These are phyloP conservation scores for Gulo gulo DNA, from an alignment of 2,113 vertebrate species.

Conservation along the genomic window DNA sequence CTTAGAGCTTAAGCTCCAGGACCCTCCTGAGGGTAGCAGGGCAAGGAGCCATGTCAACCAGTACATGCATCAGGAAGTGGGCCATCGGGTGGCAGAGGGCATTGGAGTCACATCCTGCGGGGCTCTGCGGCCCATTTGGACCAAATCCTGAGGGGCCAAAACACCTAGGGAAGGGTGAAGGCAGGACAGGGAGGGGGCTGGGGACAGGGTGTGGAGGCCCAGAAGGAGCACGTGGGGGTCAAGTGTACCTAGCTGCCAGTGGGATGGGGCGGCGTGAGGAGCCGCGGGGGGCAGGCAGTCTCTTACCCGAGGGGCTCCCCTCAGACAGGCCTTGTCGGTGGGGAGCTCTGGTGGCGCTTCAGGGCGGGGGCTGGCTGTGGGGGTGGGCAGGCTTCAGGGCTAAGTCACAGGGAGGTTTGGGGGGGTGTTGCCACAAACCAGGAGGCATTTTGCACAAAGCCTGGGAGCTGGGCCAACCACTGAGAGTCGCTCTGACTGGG, in stretches of 20 bases:
- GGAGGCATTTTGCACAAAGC: neutral
- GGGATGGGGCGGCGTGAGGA: neutral
- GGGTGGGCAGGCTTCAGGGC: rapidly evolving
- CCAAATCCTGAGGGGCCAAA: neutral
- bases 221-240: neutral
- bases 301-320: neutral
- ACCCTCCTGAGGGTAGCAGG: neutral
- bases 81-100: neutral
- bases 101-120: neutral
- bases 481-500: neutral
- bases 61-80: neutral
- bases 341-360: neutral
- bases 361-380: neutral
- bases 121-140: neutral
- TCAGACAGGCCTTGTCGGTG: neutral
- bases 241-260: too few species aligned
- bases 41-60: neutral
- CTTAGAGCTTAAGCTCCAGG: neutral
- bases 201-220: neutral
- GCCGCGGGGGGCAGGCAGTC: neutral
- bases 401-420: neutral
- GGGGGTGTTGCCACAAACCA: neutral
- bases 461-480: neutral
- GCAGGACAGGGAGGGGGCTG: neutral
- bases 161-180: too few species aligned